Evolutionary conservation across 2,888 invertebrate species (phyloP).

Genomic region (Papilio demoleus): DNA sequence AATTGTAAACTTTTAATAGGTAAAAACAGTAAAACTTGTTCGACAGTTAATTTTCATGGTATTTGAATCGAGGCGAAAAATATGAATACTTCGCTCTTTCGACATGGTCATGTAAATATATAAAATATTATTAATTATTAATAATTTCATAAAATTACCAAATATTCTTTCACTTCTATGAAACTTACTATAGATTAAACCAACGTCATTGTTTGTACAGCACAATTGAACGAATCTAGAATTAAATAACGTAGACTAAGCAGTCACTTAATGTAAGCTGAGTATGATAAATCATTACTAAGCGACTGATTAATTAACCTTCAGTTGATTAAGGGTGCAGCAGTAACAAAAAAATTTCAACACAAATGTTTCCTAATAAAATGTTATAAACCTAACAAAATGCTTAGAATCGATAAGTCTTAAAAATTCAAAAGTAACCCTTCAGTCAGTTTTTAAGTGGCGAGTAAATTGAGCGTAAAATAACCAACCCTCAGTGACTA

Average conservation of each 20-base stretch:
- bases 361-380: background rate
- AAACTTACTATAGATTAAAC: too few species aligned
- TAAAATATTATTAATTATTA: background rate
- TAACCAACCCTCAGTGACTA: conserved; percentile 25
- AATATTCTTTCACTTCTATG: too few species aligned
- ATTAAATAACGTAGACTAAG: background rate
- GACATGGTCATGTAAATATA: background rate
- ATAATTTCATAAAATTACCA: too few species aligned
- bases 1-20: background rate
- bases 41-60: background rate
- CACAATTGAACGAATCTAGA: too few species aligned
- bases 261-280: too few species aligned
- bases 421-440: conserved; percentile 5
- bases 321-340: background rate
- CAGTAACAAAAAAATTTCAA: background rate
- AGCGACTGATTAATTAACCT: background rate
- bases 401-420: background rate
- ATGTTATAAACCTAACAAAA: background rate
- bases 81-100: background rate
- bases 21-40: background rate
- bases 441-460: conserved; percentile 18
- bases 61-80: background rate
- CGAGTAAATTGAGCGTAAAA: conserved; percentile 27
- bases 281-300: background rate
- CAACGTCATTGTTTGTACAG: too few species aligned